These are phyloP conservation scores for Dendrocopos noguchii DNA, from an alignment of 2,113 vertebrate species.

Conservation along the genomic window DNA sequence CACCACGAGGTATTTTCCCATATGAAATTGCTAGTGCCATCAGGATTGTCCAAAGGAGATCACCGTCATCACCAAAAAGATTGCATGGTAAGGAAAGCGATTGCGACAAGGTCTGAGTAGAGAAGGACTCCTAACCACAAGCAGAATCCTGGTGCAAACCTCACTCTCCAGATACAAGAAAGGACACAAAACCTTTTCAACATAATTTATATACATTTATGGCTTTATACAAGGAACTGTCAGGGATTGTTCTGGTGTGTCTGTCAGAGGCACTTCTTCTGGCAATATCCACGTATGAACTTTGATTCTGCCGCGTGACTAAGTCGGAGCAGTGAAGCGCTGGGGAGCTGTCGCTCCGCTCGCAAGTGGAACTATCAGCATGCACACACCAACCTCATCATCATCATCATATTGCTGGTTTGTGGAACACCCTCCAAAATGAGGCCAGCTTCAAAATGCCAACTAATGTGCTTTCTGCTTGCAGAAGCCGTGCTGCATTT, in stretches of 20 bases:
- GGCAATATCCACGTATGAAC: conserved; percentile 73
- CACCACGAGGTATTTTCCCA: conserved; percentile 64
- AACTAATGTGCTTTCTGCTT: conserved; percentile 75
- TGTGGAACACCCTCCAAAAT: conserved; percentile 60
- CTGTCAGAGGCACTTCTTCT: conserved; percentile 85
- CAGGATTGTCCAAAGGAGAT: conserved; percentile 57
- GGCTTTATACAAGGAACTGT: conserved; percentile 88
- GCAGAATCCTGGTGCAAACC: conserved; percentile 56
- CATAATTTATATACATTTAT: conserved; percentile 90
- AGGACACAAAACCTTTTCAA: conserved; percentile 79
- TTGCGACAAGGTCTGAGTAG: conserved; percentile 18
- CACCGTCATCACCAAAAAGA: conserved; percentile 45
- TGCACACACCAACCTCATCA: conserved; percentile 55
- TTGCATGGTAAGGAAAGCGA: conserved; percentile 20
- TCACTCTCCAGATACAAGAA: conserved; percentile 69
- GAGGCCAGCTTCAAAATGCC: conserved; percentile 63
- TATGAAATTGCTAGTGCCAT: conserved; percentile 68
- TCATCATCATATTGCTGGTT: conserved; percentile 61
- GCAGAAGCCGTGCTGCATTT: conserved; percentile 82
- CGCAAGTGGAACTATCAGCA: conserved; percentile 59
- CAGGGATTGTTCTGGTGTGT: conserved; percentile 84
- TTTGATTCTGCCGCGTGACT: conserved; percentile 65
- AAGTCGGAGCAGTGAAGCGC: conserved; percentile 52
- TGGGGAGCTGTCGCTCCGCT: conserved; percentile 58
- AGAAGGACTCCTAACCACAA: conserved; percentile 55